A percentile compares a stretch with the other conserved stretches of the same genome.
These are phyloP conservation scores for Panthera tigris DNA, from an alignment of 2,113 vertebrate genomes.

Conservation along the genomic window DNA sequence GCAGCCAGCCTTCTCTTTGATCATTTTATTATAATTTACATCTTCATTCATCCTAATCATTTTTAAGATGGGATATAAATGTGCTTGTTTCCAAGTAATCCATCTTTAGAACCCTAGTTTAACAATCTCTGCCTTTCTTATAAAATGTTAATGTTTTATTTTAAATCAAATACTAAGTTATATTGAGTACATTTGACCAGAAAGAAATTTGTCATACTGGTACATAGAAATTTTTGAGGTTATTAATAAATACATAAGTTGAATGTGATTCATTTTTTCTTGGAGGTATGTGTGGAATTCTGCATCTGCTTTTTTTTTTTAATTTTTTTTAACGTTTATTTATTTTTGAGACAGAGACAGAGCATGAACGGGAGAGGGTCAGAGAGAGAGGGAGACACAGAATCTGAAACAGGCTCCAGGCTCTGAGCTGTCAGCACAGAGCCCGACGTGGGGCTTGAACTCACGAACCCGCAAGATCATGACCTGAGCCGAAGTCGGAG, in stretches of 20 bases:
- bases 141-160: slow-evolving; percentile 3
- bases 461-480: too few species aligned
- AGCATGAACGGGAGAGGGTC: too few species aligned
- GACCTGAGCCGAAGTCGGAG: too few species aligned
- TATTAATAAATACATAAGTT: not conserved
- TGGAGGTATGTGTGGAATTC: not conserved
- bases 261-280: not conserved
- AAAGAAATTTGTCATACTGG: not conserved
- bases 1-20: slow-evolving; percentile 54
- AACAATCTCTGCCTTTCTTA: not conserved
- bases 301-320: not conserved
- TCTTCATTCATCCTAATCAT: slow-evolving; percentile 70
- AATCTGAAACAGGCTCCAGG: too few species aligned
- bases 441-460: too few species aligned
- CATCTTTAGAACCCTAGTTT: not conserved
- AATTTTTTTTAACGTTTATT: too few species aligned
- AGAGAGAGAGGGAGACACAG: too few species aligned
- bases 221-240: not conserved
- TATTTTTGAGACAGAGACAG: too few species aligned
- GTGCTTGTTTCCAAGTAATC: slow-evolving; percentile 13
- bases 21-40: slow-evolving; percentile 63
- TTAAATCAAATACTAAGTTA: not conserved
- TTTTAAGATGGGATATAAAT: slow-evolving; percentile 48
- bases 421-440: too few species aligned
- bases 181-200: not conserved